These are phyloP conservation scores for Acleris literana DNA, from an alignment of 2,888 invertebrate genomes.

Conservation along the genomic window DNA sequence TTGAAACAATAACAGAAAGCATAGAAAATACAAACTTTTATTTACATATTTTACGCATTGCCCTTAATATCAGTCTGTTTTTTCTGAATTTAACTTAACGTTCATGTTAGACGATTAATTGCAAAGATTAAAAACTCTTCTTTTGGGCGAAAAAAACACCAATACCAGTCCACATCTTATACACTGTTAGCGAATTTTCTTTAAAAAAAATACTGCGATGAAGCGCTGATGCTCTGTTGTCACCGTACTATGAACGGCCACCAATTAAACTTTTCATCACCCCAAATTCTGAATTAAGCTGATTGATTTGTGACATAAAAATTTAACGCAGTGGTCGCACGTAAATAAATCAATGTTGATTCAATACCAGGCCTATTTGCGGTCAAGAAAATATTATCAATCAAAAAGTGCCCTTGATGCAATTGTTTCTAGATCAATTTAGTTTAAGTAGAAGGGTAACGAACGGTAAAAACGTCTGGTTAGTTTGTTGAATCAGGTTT, in stretches of 20 bases:
- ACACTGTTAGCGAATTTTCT: no score
- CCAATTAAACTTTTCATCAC: constrained; percentile 43
- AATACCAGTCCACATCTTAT: no score
- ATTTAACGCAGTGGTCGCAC: constrained; percentile 64
- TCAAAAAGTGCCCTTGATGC: constrained; percentile 3
- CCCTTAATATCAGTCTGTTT: no score
- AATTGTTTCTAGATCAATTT: not conserved
- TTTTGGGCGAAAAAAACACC: no score
- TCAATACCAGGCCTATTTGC: constrained; percentile 12
- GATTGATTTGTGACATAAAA: constrained; percentile 79
- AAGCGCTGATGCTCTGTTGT: not conserved
- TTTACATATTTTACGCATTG: no score
- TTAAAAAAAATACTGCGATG: no score
- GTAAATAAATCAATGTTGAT: constrained; percentile 65
- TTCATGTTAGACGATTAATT: no score
- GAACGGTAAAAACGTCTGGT: constrained; percentile 1
- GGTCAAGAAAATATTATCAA: not conserved
- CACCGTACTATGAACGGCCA: constrained; percentile 24
- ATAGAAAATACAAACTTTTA: no score
- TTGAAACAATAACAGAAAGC: no score
- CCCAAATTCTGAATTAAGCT: constrained; percentile 63
- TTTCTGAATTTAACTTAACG: no score
- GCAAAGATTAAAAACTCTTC: no score
- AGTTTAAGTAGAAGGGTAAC: not conserved
- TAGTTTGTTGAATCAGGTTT: constrained; percentile 44